These are phyloP conservation scores for Dyspetes luteomarginatus DNA, from an alignment of 2,888 invertebrate genomes.

Conservation along the genomic window DNA sequence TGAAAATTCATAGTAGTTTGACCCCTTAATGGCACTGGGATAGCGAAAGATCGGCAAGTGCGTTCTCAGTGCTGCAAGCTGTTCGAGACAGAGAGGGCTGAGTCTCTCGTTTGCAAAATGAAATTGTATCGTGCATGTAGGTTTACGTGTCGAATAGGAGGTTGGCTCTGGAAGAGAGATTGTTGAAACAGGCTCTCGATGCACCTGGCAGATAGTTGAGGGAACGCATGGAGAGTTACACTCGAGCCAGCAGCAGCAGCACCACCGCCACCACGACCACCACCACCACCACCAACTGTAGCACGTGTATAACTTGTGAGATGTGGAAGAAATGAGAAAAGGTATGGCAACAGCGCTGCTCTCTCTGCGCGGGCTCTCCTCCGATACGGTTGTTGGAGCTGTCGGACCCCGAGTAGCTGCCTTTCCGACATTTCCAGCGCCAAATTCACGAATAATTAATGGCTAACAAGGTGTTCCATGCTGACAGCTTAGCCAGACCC, in stretches of 20 bases:
- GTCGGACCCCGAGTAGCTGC: constrained; percentile 63
- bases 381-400: constrained; percentile 67
- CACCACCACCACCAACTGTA: no score
- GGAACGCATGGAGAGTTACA: no score
- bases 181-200: constrained; percentile 45
- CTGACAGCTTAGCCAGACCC: constrained; percentile 51
- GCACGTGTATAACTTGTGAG: no score
- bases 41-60: not conserved
- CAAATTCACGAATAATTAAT: constrained; percentile 67
- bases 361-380: constrained; percentile 24
- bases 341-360: constrained; percentile 63
- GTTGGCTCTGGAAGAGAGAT: constrained; percentile 52
- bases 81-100: not conserved
- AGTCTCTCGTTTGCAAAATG: constrained; percentile 73
- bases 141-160: constrained; percentile 64
- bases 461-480: constrained; percentile 66
- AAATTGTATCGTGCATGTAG: constrained; percentile 75
- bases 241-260: no score
- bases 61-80: not conserved
- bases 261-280: no score
- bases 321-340: no score
- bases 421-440: constrained; percentile 66
- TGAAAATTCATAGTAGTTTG: no score
- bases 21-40: not conserved
- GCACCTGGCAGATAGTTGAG: constrained; percentile 40